These are phyloP conservation scores for Pachypanchax playfairii DNA, from an alignment of 2,113 vertebrate genomes.

Conservation along the genomic window DNA sequence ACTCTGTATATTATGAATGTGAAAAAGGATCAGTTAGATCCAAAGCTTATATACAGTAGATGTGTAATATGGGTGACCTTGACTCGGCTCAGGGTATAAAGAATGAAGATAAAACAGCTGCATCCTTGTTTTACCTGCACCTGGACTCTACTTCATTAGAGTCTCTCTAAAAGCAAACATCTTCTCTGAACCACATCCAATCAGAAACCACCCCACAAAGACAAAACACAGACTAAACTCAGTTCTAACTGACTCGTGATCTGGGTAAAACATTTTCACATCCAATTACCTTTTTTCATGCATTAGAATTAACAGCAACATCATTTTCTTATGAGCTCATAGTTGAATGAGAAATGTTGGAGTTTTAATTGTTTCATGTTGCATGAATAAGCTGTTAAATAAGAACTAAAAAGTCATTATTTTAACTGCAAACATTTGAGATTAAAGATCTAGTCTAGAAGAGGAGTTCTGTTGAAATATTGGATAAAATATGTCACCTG, in stretches of 20 bases:
- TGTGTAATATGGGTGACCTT: slow-evolving; percentile 65
- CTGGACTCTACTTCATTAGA: slow-evolving; percentile 46
- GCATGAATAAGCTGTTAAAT: too few relatives aligned
- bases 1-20: slow-evolving; percentile 17
- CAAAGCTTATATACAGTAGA: slow-evolving; percentile 16
- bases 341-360: slow-evolving; percentile 39
- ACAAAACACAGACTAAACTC: slow-evolving; percentile 26
- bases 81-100: slow-evolving; percentile 65
- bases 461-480: too few relatives aligned
- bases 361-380: too few relatives aligned
- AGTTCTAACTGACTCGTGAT: too few relatives aligned
- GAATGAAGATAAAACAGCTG: slow-evolving; percentile 46
- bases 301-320: slow-evolving; percentile 56
- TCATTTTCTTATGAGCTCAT: slow-evolving; percentile 54
- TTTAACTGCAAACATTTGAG: too few relatives aligned
- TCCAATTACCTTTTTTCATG: too few relatives aligned
- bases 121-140: slow-evolving; percentile 41
- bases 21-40: slow-evolving; percentile 11
- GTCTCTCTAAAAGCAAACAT: slow-evolving; percentile 34
- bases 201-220: slow-evolving; percentile 32
- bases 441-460: too few relatives aligned
- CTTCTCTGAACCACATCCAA: slow-evolving; percentile 32
- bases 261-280: too few relatives aligned
- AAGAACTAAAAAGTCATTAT: too few relatives aligned
- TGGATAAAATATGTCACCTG: too few relatives aligned